Conservation (phyloP, 2,888 invertebrate genomes). For the Leptodirus hochenwartii region DNA sequence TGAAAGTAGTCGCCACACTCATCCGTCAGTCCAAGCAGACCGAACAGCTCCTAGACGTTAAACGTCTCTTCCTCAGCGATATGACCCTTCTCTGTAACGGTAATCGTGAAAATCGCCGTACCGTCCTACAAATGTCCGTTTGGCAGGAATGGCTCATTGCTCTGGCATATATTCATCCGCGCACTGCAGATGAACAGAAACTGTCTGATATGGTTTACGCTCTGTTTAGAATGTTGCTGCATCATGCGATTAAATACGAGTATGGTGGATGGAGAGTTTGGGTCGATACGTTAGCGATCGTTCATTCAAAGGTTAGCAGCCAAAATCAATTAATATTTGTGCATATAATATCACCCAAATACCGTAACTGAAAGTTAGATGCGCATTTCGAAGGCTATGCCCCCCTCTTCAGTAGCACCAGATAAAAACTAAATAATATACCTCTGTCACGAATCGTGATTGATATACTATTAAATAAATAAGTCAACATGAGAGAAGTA, state of each 20-base stretch:
- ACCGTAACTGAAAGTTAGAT: too few species aligned
- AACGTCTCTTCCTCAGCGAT: slow-evolving; percentile 91
- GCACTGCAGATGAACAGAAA: slow-evolving; percentile 86
- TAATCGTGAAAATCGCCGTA: slow-evolving; percentile 90
- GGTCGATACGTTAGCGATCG: slow-evolving; percentile 98
- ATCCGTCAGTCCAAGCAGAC: slow-evolving; percentile 93
- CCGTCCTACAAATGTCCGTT: slow-evolving; percentile 98
- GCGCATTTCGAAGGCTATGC: too few species aligned
- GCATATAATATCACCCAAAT: too few species aligned
- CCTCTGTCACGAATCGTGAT: too few species aligned
- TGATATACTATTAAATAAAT: too few species aligned
- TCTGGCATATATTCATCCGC: slow-evolving; percentile 94
- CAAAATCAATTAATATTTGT: not conserved
- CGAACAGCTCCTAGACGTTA: slow-evolving; percentile 78
- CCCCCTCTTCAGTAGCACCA: too few species aligned
- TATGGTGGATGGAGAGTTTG: slow-evolving; percentile 99
- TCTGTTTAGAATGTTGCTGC: slow-evolving; percentile 89
- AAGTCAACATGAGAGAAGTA: too few species aligned
- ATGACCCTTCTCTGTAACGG: slow-evolving; percentile 97
- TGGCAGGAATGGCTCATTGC: slow-evolving; percentile 99
- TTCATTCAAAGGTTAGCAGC: slow-evolving; percentile 80
- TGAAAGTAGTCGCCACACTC: slow-evolving; percentile 95
- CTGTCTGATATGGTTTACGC: slow-evolving; percentile 97
- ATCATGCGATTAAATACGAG: slow-evolving; percentile 98
- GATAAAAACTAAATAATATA: too few species aligned